Evolutionary conservation across 1,140 invertebrate genomes (phyloP).

Genomic region (Penaeus japonicus): DNA sequence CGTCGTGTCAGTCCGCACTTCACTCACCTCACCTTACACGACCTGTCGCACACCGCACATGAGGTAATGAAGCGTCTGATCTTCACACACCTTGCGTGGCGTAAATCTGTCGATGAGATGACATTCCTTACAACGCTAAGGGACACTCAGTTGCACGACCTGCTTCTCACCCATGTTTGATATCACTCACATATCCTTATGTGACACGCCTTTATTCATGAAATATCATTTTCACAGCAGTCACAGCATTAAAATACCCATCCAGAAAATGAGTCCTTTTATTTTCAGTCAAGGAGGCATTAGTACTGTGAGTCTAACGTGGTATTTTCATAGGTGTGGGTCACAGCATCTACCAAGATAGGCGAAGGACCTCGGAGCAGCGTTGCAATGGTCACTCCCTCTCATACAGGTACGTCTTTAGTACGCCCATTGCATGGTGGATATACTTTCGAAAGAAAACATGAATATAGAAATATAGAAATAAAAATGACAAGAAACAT

Average conservation of each 20-base stretch:
- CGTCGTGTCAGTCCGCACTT: conserved; percentile 27
- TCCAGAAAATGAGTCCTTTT: no score
- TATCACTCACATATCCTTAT: no score
- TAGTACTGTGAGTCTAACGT: neutral
- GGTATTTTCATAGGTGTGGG: conserved; percentile 65
- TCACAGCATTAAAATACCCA: no score
- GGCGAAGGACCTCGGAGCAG: conserved; percentile 67
- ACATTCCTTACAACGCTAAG: neutral
- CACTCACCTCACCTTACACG: conserved; percentile 45
- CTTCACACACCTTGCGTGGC: neutral
- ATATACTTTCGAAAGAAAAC: neutral
- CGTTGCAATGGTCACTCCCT: conserved; percentile 44
- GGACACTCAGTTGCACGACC: no score
- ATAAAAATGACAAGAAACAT: neutral
- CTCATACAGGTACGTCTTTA: conserved; percentile 28
- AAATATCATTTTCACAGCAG: no score
- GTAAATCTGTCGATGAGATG: neutral
- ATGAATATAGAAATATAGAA: neutral
- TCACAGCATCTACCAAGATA: conserved; percentile 71
- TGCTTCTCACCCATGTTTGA: no score
- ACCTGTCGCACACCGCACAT: conserved; percentile 35
- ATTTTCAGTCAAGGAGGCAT: neutral
- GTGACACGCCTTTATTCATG: no score
- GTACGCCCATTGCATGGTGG: neutral
- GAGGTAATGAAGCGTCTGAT: neutral